phyloP scores from a whole-genome alignment of 1,140 invertebrate species.

The Temnothorax longispinosus region DNA sequence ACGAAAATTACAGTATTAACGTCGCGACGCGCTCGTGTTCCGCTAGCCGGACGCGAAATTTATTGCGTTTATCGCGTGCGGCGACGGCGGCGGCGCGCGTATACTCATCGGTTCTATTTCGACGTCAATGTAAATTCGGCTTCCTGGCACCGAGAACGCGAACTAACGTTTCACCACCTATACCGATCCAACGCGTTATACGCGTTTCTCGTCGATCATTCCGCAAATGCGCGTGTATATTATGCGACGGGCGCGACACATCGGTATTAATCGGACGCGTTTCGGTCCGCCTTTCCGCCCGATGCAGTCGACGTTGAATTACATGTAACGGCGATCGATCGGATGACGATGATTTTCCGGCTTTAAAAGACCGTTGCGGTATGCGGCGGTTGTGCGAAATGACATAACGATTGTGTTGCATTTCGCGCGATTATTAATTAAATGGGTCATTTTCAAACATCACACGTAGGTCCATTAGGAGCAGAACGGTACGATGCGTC shows the following conservation, averaged over 20 bases:
- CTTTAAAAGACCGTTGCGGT: slow-evolving; percentile 31
- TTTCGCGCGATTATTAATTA: slow-evolving; percentile 28
- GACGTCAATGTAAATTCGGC: slow-evolving; percentile 63
- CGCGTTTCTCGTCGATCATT: slow-evolving; percentile 44
- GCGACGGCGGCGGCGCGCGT: background rate
- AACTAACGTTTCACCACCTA: background rate
- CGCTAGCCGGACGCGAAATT: slow-evolving; percentile 68
- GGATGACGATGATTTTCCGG: slow-evolving; percentile 32
- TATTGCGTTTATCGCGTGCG: slow-evolving; percentile 66
- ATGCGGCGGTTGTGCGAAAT: background rate
- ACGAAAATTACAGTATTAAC: slow-evolving; percentile 39
- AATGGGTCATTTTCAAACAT: slow-evolving; percentile 17
- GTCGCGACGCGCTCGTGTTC: background rate
- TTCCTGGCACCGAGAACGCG: slow-evolving; percentile 9
- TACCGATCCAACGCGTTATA: background rate
- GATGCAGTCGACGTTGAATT: slow-evolving; percentile 33
- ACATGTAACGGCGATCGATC: slow-evolving; percentile 36
- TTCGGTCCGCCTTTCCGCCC: slow-evolving; percentile 14
- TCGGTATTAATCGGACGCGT: slow-evolving; percentile 54
- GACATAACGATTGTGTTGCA: slow-evolving; percentile 15
- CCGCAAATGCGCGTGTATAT: slow-evolving; percentile 46
- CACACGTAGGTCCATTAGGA: slow-evolving; percentile 23
- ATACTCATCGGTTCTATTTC: slow-evolving; percentile 59
- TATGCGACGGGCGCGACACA: slow-evolving; percentile 18
- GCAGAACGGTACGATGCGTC: background rate